Evolutionary conservation across 2,113 vertebrate genomes (phyloP), one percentile per base, ranked within the genome.

Genomic region (Rhinolophus ferrumequinum): DNA sequence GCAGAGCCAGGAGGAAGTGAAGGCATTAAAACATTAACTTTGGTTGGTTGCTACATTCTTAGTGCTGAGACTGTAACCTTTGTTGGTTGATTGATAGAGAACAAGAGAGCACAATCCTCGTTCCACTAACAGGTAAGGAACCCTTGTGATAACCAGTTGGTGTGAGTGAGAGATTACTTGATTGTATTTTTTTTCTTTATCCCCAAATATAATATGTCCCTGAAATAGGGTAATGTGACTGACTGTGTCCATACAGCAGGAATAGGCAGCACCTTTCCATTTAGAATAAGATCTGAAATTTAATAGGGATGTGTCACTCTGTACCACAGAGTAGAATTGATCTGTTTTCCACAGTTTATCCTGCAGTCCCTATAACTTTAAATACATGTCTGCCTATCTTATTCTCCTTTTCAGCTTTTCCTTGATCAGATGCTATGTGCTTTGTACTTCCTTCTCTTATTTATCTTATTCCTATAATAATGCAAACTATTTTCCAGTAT

Each of bases 81-180:
- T 90, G 76, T 97, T 97, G 94, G 81, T 97, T 96, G 95, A 14
- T 96, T 96, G 97, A 70, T 97, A 98, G 95, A 96, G 96, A 95
- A 94, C 95, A 96, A 94, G 97, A 97, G 82, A 96, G 76, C 91
- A 80, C 88, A 97, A 14, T 35, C 97, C 95, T 98, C 94, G 94
- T 69, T 89, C 97, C 86, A 84, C 93, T 96, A 91, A 96, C 97
- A 98, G 97, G 97, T 98, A 98, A 98, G 97, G 97, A 97, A 95
- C 81, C 56, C 50, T 92, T 96, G 93, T 96, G 79, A 96, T 96
- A 50, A 95, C 83, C 38, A 96, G 86, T 84, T 94, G 93, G 56
- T 70, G 69, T 89, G 95, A 97, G 76, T 95, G 84, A 85, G 77
- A 95, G 73, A 70, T 90, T 70, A 93, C 30, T 41, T 91, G 76